Evolutionary conservation across 2,113 vertebrate genomes (phyloP), one percentile per base, ranked within the genome.

Genomic region (Passerina amoena): DNA sequence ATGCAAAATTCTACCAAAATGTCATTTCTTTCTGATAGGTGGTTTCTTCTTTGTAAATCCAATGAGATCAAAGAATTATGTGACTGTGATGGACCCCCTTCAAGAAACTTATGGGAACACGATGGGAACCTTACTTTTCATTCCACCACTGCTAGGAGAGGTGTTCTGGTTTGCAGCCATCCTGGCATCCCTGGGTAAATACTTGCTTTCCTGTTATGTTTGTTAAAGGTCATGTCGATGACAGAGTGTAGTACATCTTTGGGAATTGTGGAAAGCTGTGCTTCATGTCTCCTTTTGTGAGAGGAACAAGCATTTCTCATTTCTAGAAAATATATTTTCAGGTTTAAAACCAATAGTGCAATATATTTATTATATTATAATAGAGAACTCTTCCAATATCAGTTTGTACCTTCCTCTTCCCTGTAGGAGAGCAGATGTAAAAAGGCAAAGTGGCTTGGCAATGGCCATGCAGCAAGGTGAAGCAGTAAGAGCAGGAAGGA

Each of bases 121-220:
- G 50, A 95, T 99, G 97, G 97, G 96, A 94, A 95, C 86, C 7
- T 85, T 97, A 25, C 96, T 98, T 10, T 96, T 98, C 84, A 84
- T 98, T 92, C 98, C 98, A 82, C 86, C 97, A 22, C 81, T 98
- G 30, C 60, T 98, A 42, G 98, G 97, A 75, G 98, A 98, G 69
- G 68, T 98, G 59, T 98, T 97, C 86, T 98, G 98, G 98, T 98
- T 98, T 96, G 98, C 98, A 75, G 98, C 98, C 84, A 98, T 98
- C 48, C 97, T 99, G 14, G 98, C 98, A 57, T 98, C 98, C 45
- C 95, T 99, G 82, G 98, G 98, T 99, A 97, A 95, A 86, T 88
- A 54, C 7, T 42, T 88, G 19, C 44, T 80, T 76, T 66, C 45
- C 28, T 93, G 19, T 81, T 56, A 6, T 8, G 60, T 59, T 61